These are phyloP conservation scores for Pocillopora grandis DNA, from an alignment of 92 coral and sea anemone genomes.

Conservation along the genomic window DNA sequence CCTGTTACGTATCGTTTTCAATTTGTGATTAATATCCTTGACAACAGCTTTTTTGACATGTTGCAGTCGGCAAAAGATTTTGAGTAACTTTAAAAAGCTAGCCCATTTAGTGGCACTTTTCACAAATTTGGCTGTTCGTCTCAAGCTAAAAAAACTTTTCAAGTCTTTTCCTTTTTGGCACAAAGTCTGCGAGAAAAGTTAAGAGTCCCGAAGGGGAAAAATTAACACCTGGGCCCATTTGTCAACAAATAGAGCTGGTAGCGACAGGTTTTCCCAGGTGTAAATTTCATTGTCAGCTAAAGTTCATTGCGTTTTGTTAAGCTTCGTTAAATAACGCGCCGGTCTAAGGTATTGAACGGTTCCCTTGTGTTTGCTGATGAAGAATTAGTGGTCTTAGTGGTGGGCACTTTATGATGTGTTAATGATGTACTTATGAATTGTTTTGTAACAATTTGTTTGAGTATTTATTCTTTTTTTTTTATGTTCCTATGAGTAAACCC, in stretches of 20 bases:
- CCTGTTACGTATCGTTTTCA: too few species aligned
- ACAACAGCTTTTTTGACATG: too few species aligned
- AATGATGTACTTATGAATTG: conserved; percentile 4
- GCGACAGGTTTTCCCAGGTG: conserved; percentile 22
- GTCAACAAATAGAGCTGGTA: neutral
- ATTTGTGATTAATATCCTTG: too few species aligned
- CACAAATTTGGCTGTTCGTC: neutral
- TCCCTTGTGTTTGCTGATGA: conserved; percentile 8
- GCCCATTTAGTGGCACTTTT: neutral
- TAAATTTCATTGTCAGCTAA: neutral
- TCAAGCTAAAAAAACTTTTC: neutral
- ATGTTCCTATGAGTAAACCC: too few species aligned
- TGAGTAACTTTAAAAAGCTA: too few species aligned
- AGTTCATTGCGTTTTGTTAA: conserved; percentile 13
- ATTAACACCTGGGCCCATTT: neutral
- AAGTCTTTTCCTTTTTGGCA: neutral
- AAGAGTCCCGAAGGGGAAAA: neutral
- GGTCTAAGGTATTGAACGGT: neutral
- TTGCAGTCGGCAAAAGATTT: too few species aligned
- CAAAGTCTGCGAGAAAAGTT: neutral
- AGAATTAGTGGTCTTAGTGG: neutral
- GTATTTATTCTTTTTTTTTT: too few species aligned
- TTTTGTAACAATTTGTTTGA: neutral
- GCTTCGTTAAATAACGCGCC: neutral
- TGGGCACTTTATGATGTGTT: conserved; percentile 18